Evolutionary conservation across 2,113 vertebrate genomes (phyloP).

Genomic region (Pycnonotus jocosus): DNA sequence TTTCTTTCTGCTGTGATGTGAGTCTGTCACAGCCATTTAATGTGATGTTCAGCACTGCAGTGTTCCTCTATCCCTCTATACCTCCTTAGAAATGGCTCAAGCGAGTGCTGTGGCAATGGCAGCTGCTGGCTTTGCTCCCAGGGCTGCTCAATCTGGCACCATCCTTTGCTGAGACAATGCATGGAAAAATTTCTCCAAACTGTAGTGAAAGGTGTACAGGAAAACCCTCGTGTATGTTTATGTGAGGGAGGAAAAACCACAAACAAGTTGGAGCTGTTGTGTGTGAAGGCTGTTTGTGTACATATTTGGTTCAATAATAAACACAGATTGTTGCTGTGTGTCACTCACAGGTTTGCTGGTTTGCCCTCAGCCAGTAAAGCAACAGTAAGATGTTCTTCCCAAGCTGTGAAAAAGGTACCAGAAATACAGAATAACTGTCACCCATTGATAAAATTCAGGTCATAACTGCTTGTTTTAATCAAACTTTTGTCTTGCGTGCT

Average conservation of each 20-base stretch:
- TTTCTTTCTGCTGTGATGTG: background rate
- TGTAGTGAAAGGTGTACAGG: background rate
- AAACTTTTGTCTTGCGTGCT: background rate
- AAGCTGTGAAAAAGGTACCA: background rate
- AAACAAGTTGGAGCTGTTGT: background rate
- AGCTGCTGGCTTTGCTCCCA: background rate
- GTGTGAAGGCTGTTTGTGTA: background rate
- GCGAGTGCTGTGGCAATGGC: background rate
- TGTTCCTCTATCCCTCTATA: background rate
- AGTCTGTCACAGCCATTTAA: background rate
- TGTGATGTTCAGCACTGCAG: background rate
- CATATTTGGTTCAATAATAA: accelerated
- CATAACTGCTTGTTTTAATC: background rate
- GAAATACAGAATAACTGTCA: background rate
- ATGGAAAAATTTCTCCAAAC: background rate
- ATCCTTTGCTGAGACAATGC: background rate
- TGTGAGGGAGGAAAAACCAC: background rate
- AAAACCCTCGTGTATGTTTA: background rate
- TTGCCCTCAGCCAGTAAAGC: background rate
- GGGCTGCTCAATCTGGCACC: background rate
- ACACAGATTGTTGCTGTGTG: background rate
- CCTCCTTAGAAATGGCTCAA: background rate
- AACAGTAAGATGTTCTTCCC: background rate
- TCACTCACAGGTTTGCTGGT: background rate
- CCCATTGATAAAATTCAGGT: background rate